These are phyloP conservation scores for Formica exsecta DNA, from an alignment of 1,140 invertebrate species.

Conservation along the genomic window DNA sequence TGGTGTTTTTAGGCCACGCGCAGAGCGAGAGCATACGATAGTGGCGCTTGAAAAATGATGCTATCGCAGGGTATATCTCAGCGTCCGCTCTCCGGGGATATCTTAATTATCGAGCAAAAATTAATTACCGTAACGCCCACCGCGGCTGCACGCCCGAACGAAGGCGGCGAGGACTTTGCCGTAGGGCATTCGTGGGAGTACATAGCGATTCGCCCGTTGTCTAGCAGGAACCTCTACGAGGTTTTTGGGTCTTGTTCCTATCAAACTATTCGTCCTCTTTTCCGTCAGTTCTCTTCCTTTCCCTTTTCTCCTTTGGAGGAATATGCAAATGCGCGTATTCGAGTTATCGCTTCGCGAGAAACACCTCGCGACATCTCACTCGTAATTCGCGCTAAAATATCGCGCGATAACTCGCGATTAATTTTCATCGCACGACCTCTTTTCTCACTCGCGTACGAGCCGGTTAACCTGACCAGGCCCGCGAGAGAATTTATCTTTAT, in stretches of 20 bases:
- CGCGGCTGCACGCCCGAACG: constrained; percentile 54
- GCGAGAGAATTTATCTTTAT: constrained; percentile 36
- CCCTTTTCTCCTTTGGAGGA: neutral
- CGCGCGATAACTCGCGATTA: constrained; percentile 40
- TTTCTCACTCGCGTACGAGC: neutral
- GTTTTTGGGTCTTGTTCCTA: constrained; percentile 19
- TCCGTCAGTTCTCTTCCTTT: constrained; percentile 5
- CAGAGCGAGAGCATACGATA: constrained; percentile 61
- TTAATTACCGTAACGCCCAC: constrained; percentile 81
- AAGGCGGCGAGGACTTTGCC: constrained; percentile 67
- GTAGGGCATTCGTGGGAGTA: constrained; percentile 73
- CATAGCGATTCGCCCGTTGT: constrained; percentile 35
- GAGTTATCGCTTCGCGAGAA: neutral
- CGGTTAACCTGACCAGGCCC: neutral
- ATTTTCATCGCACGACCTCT: constrained; percentile 23
- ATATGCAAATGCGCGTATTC: constrained; percentile 4
- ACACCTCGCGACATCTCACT: neutral
- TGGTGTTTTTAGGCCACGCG: constrained; percentile 65
- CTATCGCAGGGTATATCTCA: constrained; percentile 73
- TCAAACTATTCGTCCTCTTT: neutral
- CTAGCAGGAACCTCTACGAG: neutral
- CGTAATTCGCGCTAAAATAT: constrained; percentile 32
- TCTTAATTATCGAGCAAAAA: constrained; percentile 81
- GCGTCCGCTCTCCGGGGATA: constrained; percentile 71
- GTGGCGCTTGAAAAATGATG: constrained; percentile 74